Evolutionary conservation across 2,888 invertebrate species (phyloP), one percentile per base, ranked within the genome.

Genomic region (Cetonia aurata): DNA sequence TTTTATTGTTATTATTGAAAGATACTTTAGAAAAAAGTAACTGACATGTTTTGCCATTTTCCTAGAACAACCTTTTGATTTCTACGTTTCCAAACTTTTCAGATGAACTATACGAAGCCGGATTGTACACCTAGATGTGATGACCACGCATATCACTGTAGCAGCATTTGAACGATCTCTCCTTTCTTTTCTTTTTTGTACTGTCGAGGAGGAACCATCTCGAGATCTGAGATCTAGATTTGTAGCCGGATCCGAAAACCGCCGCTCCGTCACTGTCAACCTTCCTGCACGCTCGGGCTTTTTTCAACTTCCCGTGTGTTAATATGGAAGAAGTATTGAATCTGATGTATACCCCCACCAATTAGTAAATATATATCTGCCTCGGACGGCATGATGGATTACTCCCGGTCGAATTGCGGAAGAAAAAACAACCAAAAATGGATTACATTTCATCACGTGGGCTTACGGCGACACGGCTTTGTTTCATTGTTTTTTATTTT

Each of bases 271-370:
- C 59, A 44, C 59, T 59, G 59, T 59, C 59, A 60, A 60, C 60
- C 13, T 60, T 60, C 19, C 19, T 50, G n/a, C 19, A 46, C 42
- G 19, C 19, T 25, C 13, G 13, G 33, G 42, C 19, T 59, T 42
- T 17, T 57, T 37, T 44, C 25, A 42, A 17, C 57, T 9, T n/a
- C 10, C 31, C 60, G 13, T 33, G 48, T n/a, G 46, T 48, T 60
- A 60, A 60, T 60, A 60, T 25, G 60, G 31, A 60, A 60, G 46
- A 60, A 60, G 60, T 60, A 60, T 60, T 60, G 60, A 60, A 60
- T 60, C 46, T 60, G 60, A 60, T 60, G 60, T 60, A 60, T 60
- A 48, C 60, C 46, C 60, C 33, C 25, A 60, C 60, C 60, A 60
- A 60, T 60, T 60, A 60, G 46, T 60, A 60, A 60, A 60, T 60